phyloP scores from a whole-genome alignment of 2,888 invertebrate genomes.

The Alcis repandata region DNA sequence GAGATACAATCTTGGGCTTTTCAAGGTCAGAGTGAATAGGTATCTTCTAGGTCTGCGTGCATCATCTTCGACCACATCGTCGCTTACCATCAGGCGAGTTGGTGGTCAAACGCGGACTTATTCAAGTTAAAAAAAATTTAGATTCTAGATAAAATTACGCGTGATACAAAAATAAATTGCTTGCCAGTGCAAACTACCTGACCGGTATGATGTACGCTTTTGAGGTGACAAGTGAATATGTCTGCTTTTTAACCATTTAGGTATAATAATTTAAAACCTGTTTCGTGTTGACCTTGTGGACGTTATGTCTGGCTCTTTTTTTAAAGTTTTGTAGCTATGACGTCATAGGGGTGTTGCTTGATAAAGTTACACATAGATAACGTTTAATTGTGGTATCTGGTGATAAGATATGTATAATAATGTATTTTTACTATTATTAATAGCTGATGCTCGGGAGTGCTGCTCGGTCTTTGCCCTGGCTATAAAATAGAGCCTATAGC shows the following conservation, averaged over 20 bases:
- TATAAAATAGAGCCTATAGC: no score
- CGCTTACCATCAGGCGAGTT: no score
- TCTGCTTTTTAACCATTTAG: not conserved
- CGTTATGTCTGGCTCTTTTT: constrained; percentile 1
- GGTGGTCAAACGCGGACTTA: no score
- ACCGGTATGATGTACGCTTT: not conserved
- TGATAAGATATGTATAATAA: constrained; percentile 1
- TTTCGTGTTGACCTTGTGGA: constrained; percentile 9
- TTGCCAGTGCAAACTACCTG: not conserved
- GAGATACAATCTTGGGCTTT: no score
- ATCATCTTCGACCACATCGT: no score
- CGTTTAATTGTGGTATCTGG: not conserved
- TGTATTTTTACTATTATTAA: not conserved
- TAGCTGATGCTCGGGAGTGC: not conserved
- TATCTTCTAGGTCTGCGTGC: no score
- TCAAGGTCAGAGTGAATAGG: no score
- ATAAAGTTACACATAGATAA: constrained; percentile 3
- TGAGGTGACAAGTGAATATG: not conserved
- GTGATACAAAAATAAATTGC: not conserved
- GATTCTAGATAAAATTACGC: no score
- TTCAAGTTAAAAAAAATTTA: no score
- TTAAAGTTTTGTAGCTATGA: not conserved
- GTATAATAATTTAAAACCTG: constrained; percentile 7
- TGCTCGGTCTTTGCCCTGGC: no score
- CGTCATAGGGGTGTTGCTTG: constrained; percentile 12